A percentile compares a stretch with the other conserved stretches of the same genome.
These are phyloP conservation scores for Andrena camellia DNA, from an alignment of 2,888 invertebrate genomes.

Conservation along the genomic window DNA sequence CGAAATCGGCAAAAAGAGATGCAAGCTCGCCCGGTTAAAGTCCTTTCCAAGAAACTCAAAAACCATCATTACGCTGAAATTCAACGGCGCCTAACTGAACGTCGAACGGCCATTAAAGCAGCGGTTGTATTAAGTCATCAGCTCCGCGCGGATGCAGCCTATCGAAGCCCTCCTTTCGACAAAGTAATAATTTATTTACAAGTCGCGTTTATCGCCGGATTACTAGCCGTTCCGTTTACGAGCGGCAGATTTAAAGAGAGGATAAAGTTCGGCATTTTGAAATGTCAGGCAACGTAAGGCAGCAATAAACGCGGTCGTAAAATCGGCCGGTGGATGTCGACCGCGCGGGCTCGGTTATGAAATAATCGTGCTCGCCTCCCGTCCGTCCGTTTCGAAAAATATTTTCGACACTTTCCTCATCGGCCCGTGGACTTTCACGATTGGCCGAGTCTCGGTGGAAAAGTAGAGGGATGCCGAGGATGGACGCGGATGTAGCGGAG, in stretches of 20 bases:
- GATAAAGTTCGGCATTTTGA: constrained; percentile 35
- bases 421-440: constrained; percentile 40
- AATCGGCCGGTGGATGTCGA: neutral
- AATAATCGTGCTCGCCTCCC: constrained; percentile 4
- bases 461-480: constrained; percentile 30
- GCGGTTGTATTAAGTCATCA: constrained; percentile 9
- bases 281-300: neutral
- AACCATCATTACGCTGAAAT: neutral
- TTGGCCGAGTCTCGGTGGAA: constrained; percentile 32
- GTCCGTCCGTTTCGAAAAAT: neutral
- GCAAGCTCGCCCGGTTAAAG: neutral
- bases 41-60: neutral
- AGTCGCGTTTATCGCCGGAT: neutral
- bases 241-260: neutral
- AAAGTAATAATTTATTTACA: neutral
- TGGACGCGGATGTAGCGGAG: constrained; percentile 22
- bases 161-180: constrained; percentile 4
- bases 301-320: constrained; percentile 38
- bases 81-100: neutral
- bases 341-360: constrained; percentile 17
- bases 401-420: constrained; percentile 34
- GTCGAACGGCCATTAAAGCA: neutral
- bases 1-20: neutral
- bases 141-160: neutral
- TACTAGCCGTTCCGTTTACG: neutral